A percentile compares a stretch with the other conserved stretches of the same genome.
Conservation (phyloP, 2,888 invertebrate species). For the Thecophora atra region DNA sequence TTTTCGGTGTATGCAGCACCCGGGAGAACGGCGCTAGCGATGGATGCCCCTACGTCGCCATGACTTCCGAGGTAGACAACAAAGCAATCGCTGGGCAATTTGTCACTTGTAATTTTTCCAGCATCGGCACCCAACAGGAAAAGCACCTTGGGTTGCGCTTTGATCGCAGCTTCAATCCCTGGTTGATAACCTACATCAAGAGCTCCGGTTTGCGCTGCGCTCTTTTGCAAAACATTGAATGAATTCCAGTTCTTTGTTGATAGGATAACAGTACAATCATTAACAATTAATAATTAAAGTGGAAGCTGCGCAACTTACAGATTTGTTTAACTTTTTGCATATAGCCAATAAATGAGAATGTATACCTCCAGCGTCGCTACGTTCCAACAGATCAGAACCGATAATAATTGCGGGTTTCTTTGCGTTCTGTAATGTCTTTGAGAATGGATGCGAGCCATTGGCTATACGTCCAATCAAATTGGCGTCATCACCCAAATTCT, state of each 20-base stretch:
- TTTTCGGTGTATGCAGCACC: constrained; percentile 99
- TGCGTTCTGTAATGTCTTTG: constrained; percentile 76
- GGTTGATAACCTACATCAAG: constrained; percentile 93
- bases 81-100: constrained; percentile 82
- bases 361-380: constrained; percentile 81
- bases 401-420: constrained; percentile 93
- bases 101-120: constrained; percentile 77
- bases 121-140: constrained; percentile 96
- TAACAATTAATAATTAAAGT: constrained; percentile 18
- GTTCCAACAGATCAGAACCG: constrained; percentile 84
- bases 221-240: constrained; percentile 92
- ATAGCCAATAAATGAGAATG: constrained; percentile 79
- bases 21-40: constrained; percentile 93
- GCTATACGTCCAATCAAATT: constrained; percentile 79
- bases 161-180: constrained; percentile 71
- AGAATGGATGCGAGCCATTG: constrained; percentile 75
- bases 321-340: constrained; percentile 71
- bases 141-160: constrained; percentile 80
- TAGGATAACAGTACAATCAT: too few relatives aligned
- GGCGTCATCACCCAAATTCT: constrained; percentile 84
- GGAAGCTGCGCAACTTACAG: constrained; percentile 60
- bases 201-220: constrained; percentile 93
- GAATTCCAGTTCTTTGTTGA: constrained; percentile 77
- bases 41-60: constrained; percentile 91
- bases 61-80: constrained; percentile 96